These are phyloP conservation scores for Hippocampus comes DNA, from an alignment of 2,113 vertebrate species.

Conservation along the genomic window DNA sequence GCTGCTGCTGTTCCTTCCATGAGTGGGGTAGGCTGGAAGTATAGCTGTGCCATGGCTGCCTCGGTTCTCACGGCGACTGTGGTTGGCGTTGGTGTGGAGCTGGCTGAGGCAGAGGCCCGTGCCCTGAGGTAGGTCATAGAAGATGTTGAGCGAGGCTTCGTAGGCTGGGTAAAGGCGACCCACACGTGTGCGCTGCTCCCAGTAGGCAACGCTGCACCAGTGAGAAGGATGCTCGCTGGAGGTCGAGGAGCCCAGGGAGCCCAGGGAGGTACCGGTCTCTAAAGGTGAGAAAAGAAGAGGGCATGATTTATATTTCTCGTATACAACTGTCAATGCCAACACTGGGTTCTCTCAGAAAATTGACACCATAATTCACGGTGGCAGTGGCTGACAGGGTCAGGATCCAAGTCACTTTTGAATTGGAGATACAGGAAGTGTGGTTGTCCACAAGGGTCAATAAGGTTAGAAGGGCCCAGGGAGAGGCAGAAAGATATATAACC, in stretches of 20 bases:
- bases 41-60: conserved; percentile 32
- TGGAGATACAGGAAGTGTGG: not conserved
- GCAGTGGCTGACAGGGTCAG: not conserved
- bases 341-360: not conserved
- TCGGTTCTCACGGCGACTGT: conserved; percentile 43
- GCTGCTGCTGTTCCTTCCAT: conserved; percentile 66
- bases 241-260: conserved; percentile 82
- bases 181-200: conserved; percentile 94
- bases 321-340: not conserved
- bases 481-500: no score
- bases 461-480: no score
- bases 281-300: conserved; percentile 22
- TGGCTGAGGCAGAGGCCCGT: conserved; percentile 96
- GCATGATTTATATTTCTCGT: not conserved
- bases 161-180: conserved; percentile 94
- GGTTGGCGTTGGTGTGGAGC: conserved; percentile 74
- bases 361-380: not conserved
- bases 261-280: conserved; percentile 89
- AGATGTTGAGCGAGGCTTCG: conserved; percentile 95
- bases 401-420: not conserved
- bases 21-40: conserved; percentile 34
- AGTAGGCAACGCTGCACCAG: conserved; percentile 98
- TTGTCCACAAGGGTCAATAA: no score
- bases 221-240: conserved; percentile 73
- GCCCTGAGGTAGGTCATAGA: conserved; percentile 99